Conservation (phyloP, 2,113 vertebrate genomes). For the Stegostoma tigrinum region DNA sequence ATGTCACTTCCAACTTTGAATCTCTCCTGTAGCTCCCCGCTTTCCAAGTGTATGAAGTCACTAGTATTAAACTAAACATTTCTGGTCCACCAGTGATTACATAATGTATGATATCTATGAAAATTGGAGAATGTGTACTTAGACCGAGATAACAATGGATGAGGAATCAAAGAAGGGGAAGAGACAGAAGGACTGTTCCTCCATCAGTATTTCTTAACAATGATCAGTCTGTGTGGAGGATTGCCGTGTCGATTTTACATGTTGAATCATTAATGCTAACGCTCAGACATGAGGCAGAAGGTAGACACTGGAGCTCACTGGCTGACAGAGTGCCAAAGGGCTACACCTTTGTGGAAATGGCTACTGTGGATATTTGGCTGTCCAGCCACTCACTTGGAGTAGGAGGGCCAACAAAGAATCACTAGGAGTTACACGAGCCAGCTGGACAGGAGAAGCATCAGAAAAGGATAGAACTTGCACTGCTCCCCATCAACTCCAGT, state of each 20-base stretch:
- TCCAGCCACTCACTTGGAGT: not conserved
- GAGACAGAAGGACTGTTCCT: not conserved
- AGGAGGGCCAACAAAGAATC: not conserved
- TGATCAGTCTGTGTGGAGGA: not conserved
- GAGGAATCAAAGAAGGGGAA: not conserved
- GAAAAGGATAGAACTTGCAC: not conserved
- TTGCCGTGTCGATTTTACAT: not conserved
- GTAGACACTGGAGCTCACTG: not conserved
- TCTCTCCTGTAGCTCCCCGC: not conserved
- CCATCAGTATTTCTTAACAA: not conserved
- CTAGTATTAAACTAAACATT: not conserved
- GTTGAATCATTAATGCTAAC: not conserved
- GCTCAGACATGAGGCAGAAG: not conserved
- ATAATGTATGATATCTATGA: not conserved
- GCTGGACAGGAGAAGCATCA: not conserved
- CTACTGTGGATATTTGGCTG: not conserved
- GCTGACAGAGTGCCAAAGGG: not conserved
- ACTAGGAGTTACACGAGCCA: not conserved
- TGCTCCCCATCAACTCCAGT: too few relatives aligned
- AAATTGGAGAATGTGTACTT: not conserved
- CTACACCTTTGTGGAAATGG: not conserved
- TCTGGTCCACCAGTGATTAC: not conserved
- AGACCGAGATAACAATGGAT: not conserved
- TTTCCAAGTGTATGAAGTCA: not conserved
- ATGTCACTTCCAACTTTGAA: not conserved